Evolutionary conservation across 2,113 vertebrate genomes (phyloP), one percentile per base, ranked within the genome.

Genomic region (Pyrgilauda ruficollis): DNA sequence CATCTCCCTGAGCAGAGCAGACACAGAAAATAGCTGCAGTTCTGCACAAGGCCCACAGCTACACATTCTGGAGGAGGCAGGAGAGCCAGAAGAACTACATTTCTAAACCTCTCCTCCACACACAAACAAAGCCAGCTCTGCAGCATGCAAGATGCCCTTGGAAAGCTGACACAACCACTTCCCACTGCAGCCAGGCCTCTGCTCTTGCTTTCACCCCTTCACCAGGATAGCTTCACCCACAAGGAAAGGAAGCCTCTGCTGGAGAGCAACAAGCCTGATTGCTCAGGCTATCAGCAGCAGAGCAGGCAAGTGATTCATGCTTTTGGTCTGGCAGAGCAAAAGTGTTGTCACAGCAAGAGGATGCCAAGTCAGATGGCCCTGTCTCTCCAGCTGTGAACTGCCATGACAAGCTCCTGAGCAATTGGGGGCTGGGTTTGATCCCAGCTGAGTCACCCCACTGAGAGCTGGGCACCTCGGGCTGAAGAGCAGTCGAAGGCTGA

Each of bases 71-170:
- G 49, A 69, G 28, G 16, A 55, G 52, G 70, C 64, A 62, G 56
- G 37, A 70, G 11, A 81, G 24, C 33, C 59, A 47, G 30, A 84
- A 24, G 50, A 52, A 15, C 6, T 17, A 1, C 6, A 20, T 53
- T 70, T 30, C 46, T 37, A 22, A 30, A 3, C 15, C 15, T 17
- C 49, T 43, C 16, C 30, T 28, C 31, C 31, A 49, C n/a, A 7
- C 58, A 43, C 26, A 59, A 28, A 56, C 2, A 5, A 15, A 66
- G 46, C 20, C 59, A 33, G 49, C 3, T 35, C 27, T 52, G 49
- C 37, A 1, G 27, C 69, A 18, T 0, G 9, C 19, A 58, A 58
- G 37, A 22, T 2, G 12, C 41, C 24, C 46, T 39, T 2, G 4
- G 52, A 43, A 46, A 64, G 53, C 12, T 2, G 4, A 10, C 9